phyloP scores from a whole-genome alignment of 1,140 invertebrate genomes.

The Bombus balteatus region DNA sequence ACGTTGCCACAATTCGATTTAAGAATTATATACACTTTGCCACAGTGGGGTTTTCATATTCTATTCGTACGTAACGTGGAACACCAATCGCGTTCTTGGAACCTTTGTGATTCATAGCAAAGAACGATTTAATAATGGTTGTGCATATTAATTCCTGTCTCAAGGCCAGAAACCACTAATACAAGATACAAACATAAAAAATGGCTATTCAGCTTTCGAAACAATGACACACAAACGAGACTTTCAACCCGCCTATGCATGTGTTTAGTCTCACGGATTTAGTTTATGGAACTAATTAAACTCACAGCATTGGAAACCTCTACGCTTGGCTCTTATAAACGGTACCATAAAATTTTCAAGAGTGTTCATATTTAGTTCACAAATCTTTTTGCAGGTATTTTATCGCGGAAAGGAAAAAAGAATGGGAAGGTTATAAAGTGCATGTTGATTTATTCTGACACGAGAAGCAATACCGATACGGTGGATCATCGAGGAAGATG shows the following conservation, averaged over 20 bases:
- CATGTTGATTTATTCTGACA: not conserved
- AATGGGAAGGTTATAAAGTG: not conserved
- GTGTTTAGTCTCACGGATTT: not conserved
- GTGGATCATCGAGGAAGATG: not conserved
- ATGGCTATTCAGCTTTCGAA: not conserved
- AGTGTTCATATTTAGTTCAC: not conserved
- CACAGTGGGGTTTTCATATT: constrained; percentile 18
- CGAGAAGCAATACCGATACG: not conserved
- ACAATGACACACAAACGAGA: constrained; percentile 10
- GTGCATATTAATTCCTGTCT: not conserved
- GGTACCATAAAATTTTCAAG: not conserved
- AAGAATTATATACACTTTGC: no score
- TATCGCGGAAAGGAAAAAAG: not conserved
- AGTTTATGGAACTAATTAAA: constrained; percentile 51
- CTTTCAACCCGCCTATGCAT: constrained; percentile 16
- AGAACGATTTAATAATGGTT: not conserved
- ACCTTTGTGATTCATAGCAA: not conserved
- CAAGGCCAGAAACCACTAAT: not conserved
- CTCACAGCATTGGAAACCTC: constrained; percentile 10
- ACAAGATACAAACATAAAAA: not conserved
- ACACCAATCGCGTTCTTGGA: not conserved
- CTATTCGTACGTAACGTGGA: no score
- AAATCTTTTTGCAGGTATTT: not conserved
- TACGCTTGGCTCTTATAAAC: not conserved
- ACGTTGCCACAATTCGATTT: not conserved